Evolutionary conservation across 2,113 vertebrate genomes (phyloP), one percentile per base, ranked within the genome.

Genomic region (Ophthalmolycus amberensis): DNA sequence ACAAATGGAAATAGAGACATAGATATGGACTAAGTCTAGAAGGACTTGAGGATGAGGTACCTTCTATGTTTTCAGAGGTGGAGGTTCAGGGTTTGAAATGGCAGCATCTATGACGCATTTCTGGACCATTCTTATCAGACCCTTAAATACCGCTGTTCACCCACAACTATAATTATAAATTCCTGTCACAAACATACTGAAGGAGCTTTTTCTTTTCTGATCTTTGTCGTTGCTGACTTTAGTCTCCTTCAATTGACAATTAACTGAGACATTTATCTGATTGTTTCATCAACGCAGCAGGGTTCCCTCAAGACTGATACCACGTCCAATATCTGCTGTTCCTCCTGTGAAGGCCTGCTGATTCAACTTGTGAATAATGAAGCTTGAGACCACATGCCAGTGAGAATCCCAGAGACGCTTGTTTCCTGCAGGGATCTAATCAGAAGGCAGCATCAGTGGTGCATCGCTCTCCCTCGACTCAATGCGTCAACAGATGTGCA

Each of bases 361-460:
- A 79, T 72, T 82, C 27, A 37, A 67, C 64, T 58, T 48, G 14
- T 67, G 74, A 79, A 85, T 82, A 67, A 82, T 78, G 44, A 78
- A 70, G 71, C 66, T 75, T 3, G 37, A 77, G 85, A 56, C 44
- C 20, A 46, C 75, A 82, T 71, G 73, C 75, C 82, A 71, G 72
- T n/a, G 64, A 82, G 75, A 79, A 69, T 75, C 79, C 81, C n/a
- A 71, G 59, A 64, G 22, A 65, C 9, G 1, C 71, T 67, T 44
- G 77, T 79, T 88, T 84, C 79, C 91, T 83, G 79, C 75, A 75
- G 81, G 80, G 90, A 90, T 81, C 84, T 80, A 83, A 90, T 88
- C 84, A 87, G 63, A 72, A 50, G 77, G 68, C 86, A 65, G 71
- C 85, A 52, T 62, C 80, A 44, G 76, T 20, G 71, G 52, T 78